A percentile compares a stretch with the other conserved stretches of the same genome.
Evolutionary conservation across 1,140 invertebrate species (phyloP).

Genomic region (Sminthurinus signatus): DNA sequence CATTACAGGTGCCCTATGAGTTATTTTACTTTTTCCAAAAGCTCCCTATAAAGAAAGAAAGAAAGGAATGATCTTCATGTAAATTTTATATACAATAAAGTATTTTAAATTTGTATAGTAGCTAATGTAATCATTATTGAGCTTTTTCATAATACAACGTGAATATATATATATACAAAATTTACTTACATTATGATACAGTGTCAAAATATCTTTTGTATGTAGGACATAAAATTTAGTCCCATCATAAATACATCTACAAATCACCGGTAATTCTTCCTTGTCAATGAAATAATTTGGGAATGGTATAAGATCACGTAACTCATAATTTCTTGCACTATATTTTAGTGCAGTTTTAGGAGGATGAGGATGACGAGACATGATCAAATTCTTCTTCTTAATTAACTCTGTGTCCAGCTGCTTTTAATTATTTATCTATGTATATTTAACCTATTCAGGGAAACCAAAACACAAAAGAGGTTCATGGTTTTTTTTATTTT

Average conservation of each 20-base stretch:
- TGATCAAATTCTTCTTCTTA: too few relatives aligned
- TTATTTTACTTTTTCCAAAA: constrained; percentile 26
- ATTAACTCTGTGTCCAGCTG: too few relatives aligned
- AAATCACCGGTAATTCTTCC: constrained; percentile 20
- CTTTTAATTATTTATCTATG: too few relatives aligned
- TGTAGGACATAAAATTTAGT: constrained; percentile 21
- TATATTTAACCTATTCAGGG: too few relatives aligned
- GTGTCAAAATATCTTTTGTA: constrained; percentile 27
- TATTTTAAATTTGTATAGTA: too few relatives aligned
- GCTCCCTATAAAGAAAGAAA: constrained; percentile 18
- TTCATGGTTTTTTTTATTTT: too few relatives aligned
- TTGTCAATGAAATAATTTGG: constrained; percentile 24
- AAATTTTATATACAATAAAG: too few relatives aligned
- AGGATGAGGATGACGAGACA: neutral
- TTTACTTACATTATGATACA: constrained; percentile 37
- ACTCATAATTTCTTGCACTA: neutral
- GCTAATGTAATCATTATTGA: too few relatives aligned
- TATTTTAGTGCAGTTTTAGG: neutral
- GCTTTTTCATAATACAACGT: neutral
- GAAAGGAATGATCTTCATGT: neutral
- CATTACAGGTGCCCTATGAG: constrained; percentile 14
- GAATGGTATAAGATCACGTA: constrained; percentile 17
- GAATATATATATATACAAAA: neutral
- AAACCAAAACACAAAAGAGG: too few relatives aligned
- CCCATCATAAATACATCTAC: constrained; percentile 30